A percentile compares a stretch with the other conserved stretches of the same genome.
phyloP scores from a whole-genome alignment of 2,113 vertebrate genomes.

The Calidris pugnax region DNA sequence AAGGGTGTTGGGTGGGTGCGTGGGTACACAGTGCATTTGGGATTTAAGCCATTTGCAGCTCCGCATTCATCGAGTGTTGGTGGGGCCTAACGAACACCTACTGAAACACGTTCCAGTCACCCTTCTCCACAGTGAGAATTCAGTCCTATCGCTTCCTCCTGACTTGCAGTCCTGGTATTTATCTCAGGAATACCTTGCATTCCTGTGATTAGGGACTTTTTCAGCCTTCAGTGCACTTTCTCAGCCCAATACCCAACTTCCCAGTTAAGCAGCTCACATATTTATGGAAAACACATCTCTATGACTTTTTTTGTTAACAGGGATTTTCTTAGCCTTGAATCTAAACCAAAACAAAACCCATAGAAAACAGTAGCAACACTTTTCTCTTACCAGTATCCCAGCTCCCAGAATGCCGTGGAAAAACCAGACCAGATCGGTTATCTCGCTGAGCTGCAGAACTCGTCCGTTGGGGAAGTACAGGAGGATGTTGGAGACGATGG shows the following conservation, averaged over 20 bases:
- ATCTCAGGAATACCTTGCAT: background rate
- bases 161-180: background rate
- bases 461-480: constrained; percentile 73
- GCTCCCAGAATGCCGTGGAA: constrained; percentile 76
- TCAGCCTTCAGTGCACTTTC: background rate
- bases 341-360: background rate
- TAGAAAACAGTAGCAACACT: background rate
- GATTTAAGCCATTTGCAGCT: background rate
- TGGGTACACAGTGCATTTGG: background rate
- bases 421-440: constrained; percentile 74
- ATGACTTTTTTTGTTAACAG: background rate
- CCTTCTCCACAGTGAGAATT: background rate
- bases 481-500: constrained; percentile 71
- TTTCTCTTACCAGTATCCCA: constrained; percentile 74
- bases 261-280: background rate
- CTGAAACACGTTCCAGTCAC: background rate
- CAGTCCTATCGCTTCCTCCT: background rate
- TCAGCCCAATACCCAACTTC: background rate
- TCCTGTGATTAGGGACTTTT: background rate
- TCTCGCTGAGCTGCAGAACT: constrained; percentile 55
- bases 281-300: background rate
- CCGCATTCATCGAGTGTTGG: background rate
- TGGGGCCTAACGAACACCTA: background rate
- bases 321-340: background rate
- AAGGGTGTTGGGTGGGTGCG: background rate